Percentiles rank a stretch among this genome's conserved stretches.
phyloP scores from a whole-genome alignment of 1,140 invertebrate genomes.

The Triops longicaudatus region DNA sequence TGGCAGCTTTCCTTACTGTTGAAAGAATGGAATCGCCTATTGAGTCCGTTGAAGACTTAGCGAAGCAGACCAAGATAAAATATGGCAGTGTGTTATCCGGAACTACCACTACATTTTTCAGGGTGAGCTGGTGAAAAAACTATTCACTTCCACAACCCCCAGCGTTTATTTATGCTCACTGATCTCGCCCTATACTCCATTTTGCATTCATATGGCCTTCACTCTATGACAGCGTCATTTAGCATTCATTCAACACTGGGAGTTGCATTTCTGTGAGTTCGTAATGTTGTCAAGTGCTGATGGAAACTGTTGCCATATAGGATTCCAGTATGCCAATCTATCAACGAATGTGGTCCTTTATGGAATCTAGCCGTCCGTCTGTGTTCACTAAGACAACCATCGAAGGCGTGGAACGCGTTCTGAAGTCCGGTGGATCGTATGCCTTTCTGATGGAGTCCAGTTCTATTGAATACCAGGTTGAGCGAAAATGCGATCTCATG shows the following conservation, averaged over 20 bases:
- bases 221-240: too few relatives aligned
- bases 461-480: conserved; percentile 82
- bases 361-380: conserved; percentile 73
- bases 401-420: conserved; percentile 75
- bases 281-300: not conserved
- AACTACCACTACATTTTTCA: conserved; percentile 46
- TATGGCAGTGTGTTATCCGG: conserved; percentile 49
- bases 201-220: too few relatives aligned
- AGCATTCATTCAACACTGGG: not conserved
- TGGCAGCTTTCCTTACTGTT: conserved; percentile 58
- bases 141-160: not conserved
- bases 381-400: conserved; percentile 76
- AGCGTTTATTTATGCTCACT: too few relatives aligned
- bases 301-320: conserved; percentile 43
- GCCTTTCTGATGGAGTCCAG: conserved; percentile 91
- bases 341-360: conserved; percentile 85
- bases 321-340: conserved; percentile 87
- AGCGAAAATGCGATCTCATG: conserved; percentile 80
- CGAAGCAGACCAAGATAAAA: conserved; percentile 49
- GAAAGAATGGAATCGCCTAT: conserved; percentile 53
- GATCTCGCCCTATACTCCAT: too few relatives aligned
- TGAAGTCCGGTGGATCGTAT: conserved; percentile 74
- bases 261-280: not conserved
- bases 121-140: conserved; percentile 35
- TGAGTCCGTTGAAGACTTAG: conserved; percentile 50